phyloP scores from a whole-genome alignment of 2,113 vertebrate genomes.

The Psilopsiagon aurifrons region DNA sequence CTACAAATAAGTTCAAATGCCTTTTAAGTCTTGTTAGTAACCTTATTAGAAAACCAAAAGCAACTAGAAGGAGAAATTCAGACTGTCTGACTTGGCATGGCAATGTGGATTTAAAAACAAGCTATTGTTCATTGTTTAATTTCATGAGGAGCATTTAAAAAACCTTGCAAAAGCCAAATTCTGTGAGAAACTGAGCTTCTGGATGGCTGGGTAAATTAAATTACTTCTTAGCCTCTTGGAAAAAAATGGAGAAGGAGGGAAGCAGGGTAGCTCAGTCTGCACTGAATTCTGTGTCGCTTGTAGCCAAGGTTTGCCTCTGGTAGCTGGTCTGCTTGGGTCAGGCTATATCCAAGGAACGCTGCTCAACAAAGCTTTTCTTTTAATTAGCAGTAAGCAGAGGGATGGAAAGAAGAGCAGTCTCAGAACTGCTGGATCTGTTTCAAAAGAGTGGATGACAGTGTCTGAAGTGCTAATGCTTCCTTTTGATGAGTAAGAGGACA shows the following conservation, averaged over 20 bases:
- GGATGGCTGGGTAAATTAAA: not conserved
- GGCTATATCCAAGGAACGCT: not conserved
- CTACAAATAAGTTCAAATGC: not conserved
- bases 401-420: not conserved
- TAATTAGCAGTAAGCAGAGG: not conserved
- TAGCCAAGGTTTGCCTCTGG: not conserved
- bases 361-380: not conserved
- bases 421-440: not conserved
- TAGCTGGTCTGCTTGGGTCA: not conserved
- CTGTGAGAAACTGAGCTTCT: not conserved
- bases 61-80: not conserved
- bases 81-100: not conserved
- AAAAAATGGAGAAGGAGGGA: not conserved
- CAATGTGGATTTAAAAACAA: not conserved
- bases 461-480: not conserved
- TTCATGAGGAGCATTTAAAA: not conserved
- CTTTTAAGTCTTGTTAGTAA: not conserved
- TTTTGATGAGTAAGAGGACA: not conserved
- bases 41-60: not conserved
- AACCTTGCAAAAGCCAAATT: not conserved
- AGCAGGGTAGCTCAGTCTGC: not conserved
- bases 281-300: not conserved
- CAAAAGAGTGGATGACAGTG: not conserved
- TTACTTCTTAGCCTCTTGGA: not conserved
- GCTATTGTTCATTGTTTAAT: not conserved